Evolutionary conservation across 1,140 invertebrate genomes (phyloP), one percentile per base, ranked within the genome.

Genomic region (Pantala flavescens): DNA sequence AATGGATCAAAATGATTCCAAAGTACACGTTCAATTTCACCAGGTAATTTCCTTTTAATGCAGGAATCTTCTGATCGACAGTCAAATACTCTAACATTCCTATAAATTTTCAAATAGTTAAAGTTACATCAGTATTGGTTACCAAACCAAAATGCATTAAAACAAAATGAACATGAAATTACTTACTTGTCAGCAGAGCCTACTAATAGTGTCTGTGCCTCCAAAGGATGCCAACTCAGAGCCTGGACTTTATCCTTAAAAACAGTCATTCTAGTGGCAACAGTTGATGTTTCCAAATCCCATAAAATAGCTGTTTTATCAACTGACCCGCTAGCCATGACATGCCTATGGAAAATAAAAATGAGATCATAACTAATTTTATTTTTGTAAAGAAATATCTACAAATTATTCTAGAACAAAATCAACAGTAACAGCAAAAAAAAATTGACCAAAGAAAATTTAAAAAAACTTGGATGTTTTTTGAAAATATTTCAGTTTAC

Each of bases 271-370:
- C 88, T 91, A 0, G 89, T 91, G 23, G 90, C 90, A 0, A 92
- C 88, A 77, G 85, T 86, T 12, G 89, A 88, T 77, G 88, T 88
- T 78, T 94, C 90, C 79, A 99, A 84, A 84, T 99, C 96, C 97
- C 97, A 99, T 3, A 99, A 81, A n/a, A 94, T 84, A 24, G 96
- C 89, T 9, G 92, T 93, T 78, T 88, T 85, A 83, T 98, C 97
- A 0, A 93, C 96, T 10, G 95, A 97, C 1, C 90, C 95, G 85
- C 95, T 97, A 0, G 95, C 95, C 77, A 98, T 81, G 63, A 97
- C 87, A 83, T 97, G 94, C 71, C 91, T 93, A 78, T n/a, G 78
- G 86, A 81, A 75, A 77, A 74, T 70, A 49, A 74, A 28, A n/a
- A 23, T 23, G 28, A 43, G 28, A 36, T 36, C n/a, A n/a, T n/a